Base-by-base conservation (phyloP, 2,888 invertebrate genomes). In the Calephelis perditalis region DNA sequence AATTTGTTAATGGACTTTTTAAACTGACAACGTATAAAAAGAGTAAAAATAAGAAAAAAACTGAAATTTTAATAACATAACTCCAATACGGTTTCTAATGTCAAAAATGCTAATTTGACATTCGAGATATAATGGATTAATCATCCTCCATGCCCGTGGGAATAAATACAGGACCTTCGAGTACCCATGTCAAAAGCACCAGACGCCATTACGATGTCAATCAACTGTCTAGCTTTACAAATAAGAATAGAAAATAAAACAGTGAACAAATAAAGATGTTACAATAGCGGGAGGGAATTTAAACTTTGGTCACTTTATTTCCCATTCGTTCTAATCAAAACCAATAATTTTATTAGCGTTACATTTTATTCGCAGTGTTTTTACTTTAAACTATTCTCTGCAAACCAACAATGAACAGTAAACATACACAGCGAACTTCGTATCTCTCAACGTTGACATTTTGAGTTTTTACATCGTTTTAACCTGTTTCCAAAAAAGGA, bases 191-290 rank as follows among this genome's bases (percentile, higher is more conserved):
- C 68, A 69, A 65, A 68, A 67, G 62, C 65, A 63, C 64, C 63
- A 68, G 67, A 67, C 67, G 65, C 63, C 63, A 64, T 67, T 62
- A 63, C 60, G 37, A 65, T 65, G 69, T 69, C 68, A 65, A 58
- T 69, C 68, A 69, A 61, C 63, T 69, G 67, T 68, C 68, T 64
- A 54, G 62, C 69, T 66, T 69, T 69, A 71, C 71, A 70, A 70
- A 67, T 69, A 63, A 65, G 67, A 66, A 65, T 60, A 58, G 65
- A 64, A 67, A 65, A 60, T 61, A 59, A 64, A 61, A 59, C 49
- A 59, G 45, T 44, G 62, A 63, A 67, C 65, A 65, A 61, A 62
- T 63, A 68, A 61, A 63, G 60, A 66, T 65, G 65, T 65, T 65
- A 66, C 65, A 67, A 68, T 69, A 63, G 52, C 57, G 43, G 52